Evolutionary conservation across 2,113 vertebrate genomes (phyloP).

Genomic region (Toxostoma redivivum): DNA sequence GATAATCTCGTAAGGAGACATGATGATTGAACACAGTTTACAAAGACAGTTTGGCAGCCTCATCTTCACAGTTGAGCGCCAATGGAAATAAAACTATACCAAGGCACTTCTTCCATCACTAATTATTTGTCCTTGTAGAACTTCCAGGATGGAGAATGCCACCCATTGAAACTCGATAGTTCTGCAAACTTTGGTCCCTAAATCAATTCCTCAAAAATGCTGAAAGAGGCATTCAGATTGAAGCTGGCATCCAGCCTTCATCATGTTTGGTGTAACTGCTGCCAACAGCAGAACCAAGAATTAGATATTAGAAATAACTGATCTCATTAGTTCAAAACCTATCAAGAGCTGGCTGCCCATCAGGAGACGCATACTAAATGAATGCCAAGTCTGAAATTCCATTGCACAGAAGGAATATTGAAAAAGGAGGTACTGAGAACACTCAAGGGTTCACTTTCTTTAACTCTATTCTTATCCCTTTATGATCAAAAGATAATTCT

Average conservation of each 20-base stretch:
- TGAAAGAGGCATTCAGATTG: not conserved
- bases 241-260: not conserved
- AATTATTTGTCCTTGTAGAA: not conserved
- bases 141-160: not conserved
- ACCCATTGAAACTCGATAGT: not conserved
- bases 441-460: not conserved
- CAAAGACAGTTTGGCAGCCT: not conserved
- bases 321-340: conserved; percentile 28
- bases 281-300: conserved; percentile 35
- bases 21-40: not conserved
- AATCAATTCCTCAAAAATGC: not conserved
- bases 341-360: conserved; percentile 29
- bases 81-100: not conserved
- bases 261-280: not conserved
- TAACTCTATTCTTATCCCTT: not conserved
- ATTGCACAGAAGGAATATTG: not conserved
- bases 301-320: conserved; percentile 27
- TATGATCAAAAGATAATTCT: not conserved
- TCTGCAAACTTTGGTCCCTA: not conserved
- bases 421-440: not conserved
- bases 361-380: not conserved
- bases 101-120: not conserved
- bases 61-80: not conserved
- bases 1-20: not conserved
- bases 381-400: conserved; percentile 31